These are phyloP conservation scores for Donacobius atricapilla DNA, from an alignment of 2,113 vertebrate genomes.

Conservation along the genomic window DNA sequence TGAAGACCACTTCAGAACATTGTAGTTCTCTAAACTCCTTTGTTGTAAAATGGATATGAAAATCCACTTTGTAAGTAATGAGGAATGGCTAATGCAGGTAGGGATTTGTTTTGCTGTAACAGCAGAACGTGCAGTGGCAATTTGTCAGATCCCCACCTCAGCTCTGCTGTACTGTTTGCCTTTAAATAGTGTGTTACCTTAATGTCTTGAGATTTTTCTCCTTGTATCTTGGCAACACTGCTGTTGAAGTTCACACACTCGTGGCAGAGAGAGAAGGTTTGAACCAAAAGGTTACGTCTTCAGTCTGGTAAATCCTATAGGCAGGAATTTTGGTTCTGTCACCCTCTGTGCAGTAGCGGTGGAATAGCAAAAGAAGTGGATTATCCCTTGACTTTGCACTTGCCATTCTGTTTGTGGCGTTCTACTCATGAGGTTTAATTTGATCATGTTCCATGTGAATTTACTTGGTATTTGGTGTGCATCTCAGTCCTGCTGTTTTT, in stretches of 20 bases:
- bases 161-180: constrained; percentile 15
- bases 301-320: neutral
- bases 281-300: neutral
- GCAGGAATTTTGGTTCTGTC: neutral
- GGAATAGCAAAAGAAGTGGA: neutral
- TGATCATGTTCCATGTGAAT: neutral
- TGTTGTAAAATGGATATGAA: constrained; percentile 52
- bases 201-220: constrained; percentile 29
- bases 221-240: constrained; percentile 50
- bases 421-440: neutral
- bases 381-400: neutral
- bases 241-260: neutral
- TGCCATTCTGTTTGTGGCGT: neutral
- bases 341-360: neutral
- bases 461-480: neutral
- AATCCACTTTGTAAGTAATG: constrained; percentile 37
- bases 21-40: constrained; percentile 18
- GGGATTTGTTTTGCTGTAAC: constrained; percentile 53
- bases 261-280: neutral
- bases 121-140: constrained; percentile 32
- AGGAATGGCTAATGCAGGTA: constrained; percentile 37
- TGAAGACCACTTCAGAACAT: constrained; percentile 43
- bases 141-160: constrained; percentile 14
- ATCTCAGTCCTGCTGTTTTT: neutral
- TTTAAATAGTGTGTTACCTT: constrained; percentile 36